These are phyloP conservation scores for Cydia pomonella DNA, from an alignment of 1,140 invertebrate species.

Conservation along the genomic window DNA sequence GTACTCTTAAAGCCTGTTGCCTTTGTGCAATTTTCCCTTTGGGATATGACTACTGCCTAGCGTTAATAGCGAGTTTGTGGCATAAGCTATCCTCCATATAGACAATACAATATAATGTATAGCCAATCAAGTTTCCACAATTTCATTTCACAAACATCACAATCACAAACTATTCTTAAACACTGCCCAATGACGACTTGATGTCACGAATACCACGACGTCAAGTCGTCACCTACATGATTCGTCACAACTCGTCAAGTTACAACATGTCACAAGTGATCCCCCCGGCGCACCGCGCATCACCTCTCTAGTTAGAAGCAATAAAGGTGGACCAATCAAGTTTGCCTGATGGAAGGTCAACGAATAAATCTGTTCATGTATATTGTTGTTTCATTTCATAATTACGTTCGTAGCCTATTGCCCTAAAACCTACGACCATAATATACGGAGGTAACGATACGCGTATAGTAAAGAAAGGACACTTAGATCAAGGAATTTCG, in stretches of 20 bases:
- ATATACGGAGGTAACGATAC: not conserved
- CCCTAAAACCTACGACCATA: not conserved
- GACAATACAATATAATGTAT: too few species aligned
- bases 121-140: too few species aligned
- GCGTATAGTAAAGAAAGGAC: not conserved
- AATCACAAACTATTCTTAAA: too few species aligned
- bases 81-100: too few species aligned
- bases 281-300: constrained; percentile 33
- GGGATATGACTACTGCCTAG: too few species aligned
- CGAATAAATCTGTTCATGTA: constrained; percentile 75
- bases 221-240: not conserved
- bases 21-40: too few species aligned
- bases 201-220: too few species aligned
- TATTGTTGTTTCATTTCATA: constrained; percentile 49
- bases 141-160: too few species aligned
- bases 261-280: not conserved
- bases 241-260: constrained; percentile 34
- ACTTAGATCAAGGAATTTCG: too few species aligned
- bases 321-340: constrained; percentile 78
- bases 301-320: constrained; percentile 67
- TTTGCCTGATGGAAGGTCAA: constrained; percentile 70
- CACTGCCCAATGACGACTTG: too few species aligned
- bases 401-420: not conserved
- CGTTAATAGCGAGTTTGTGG: too few species aligned
- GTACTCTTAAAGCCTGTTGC: too few species aligned